phyloP scores from a whole-genome alignment of 2,113 vertebrate species.

The Zootoca vivipara region DNA sequence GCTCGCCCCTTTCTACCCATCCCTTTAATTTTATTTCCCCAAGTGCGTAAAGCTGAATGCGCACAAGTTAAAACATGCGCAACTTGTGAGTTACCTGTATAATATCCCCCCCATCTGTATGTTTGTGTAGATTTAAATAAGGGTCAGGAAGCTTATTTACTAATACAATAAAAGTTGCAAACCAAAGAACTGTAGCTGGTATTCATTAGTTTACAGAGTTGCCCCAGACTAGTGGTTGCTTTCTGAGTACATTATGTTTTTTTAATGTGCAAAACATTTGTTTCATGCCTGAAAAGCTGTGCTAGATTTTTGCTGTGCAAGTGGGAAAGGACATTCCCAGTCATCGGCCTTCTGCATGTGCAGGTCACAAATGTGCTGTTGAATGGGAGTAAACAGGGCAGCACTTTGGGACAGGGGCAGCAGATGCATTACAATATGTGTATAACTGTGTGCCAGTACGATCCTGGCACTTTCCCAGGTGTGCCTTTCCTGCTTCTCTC shows the following conservation, averaged over 20 bases:
- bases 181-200: neutral
- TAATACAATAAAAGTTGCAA: too few relatives aligned
- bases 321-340: neutral
- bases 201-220: neutral
- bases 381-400: neutral
- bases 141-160: too few relatives aligned
- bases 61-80: too few relatives aligned
- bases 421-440: neutral
- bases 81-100: too few relatives aligned
- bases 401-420: neutral
- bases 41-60: too few relatives aligned
- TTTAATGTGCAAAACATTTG: neutral
- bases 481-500: neutral
- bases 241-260: neutral
- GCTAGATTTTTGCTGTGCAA: neutral
- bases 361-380: neutral
- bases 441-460: too few relatives aligned
- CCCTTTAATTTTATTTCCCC: too few relatives aligned
- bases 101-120: too few relatives aligned
- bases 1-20: too few relatives aligned
- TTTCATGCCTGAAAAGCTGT: neutral
- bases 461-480: neutral
- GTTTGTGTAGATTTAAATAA: too few relatives aligned
- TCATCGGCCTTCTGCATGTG: neutral
- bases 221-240: neutral